Base-by-base conservation (phyloP, 2,113 vertebrate species). In the Syngnathus scovelli region DNA sequence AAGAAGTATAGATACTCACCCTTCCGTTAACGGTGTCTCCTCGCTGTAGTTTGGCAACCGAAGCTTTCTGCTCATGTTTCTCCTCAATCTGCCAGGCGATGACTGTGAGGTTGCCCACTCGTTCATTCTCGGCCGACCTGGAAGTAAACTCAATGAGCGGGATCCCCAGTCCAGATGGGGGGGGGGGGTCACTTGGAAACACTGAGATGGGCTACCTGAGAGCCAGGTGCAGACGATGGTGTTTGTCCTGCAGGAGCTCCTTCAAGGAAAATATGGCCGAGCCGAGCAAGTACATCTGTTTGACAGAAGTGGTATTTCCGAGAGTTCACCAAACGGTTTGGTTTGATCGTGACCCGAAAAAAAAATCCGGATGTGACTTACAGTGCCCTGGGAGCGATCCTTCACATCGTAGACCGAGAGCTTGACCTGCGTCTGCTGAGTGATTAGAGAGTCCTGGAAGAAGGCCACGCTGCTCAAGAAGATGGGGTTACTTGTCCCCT, bases 31-130 rank as follows among this genome's bases (percentile, higher is more conserved):
- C 81, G 0, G 94, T 96, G 83, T 99, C 97, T 18, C 93, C 86
- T 63, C 88, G 78, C 72, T 87, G 88, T 74, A 95, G 85, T 66
- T 95, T 91, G 61, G 93, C 89, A 46, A 95, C 91, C 1, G 94
- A 92, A 63, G 93, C 89, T 69, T 91, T 90, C 88, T 95, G 92
- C 19, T 98, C 95, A 1, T 92, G 91, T 84, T 94, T 98, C 80
- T 97, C 96, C 69, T 98, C 97, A 77, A 97, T 94, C 78, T 98
- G 95, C 97, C 97, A 99, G 75, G 95, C 96, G 37, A 98, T 98
- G 80, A 98, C 93, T 0, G 96, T 96, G 86, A 98, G 92, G 87
- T 95, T 98, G 49, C 97, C 97, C 64, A 98, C 93, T 0, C 93
- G 93, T 78, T 95, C 92, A 48, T 88, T 95, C 90, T 98, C 97